phyloP scores from a whole-genome alignment of 2,888 invertebrate species.

The Plutella xylostella region DNA sequence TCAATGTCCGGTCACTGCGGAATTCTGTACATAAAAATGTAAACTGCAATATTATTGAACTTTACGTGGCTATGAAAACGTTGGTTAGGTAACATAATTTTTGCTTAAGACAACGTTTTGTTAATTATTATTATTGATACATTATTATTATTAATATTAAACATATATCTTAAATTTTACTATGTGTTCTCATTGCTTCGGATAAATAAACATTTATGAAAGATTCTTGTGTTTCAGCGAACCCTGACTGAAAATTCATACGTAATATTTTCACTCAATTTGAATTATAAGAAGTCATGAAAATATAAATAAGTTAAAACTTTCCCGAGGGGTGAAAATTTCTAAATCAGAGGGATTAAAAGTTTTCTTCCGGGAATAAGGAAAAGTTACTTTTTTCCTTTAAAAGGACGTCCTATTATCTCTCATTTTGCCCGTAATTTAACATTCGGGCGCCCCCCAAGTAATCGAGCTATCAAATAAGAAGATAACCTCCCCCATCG shows the following conservation, averaged over 20 bases:
- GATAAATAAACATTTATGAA: not conserved
- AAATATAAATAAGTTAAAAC: slow-evolving; percentile 46
- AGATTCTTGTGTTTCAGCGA: not conserved
- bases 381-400: slow-evolving; percentile 41
- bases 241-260: not conserved
- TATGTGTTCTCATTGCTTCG: not conserved
- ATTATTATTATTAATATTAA: slow-evolving; percentile 44
- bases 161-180: slow-evolving; percentile 68
- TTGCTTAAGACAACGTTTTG: slow-evolving; percentile 62
- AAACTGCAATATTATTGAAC: slow-evolving; percentile 2
- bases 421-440: slow-evolving; percentile 67
- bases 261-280: not conserved
- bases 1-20: slow-evolving; percentile 28
- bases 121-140: slow-evolving; percentile 29
- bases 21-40: slow-evolving; percentile 30
- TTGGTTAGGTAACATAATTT: slow-evolving; percentile 62
- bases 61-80: slow-evolving; percentile 32
- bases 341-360: slow-evolving; percentile 54
- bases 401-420: slow-evolving; percentile 61
- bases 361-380: slow-evolving; percentile 48
- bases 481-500: not conserved
- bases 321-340: slow-evolving; percentile 41
- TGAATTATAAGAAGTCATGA: not conserved
- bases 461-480: slow-evolving; percentile 65
- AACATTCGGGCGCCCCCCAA: slow-evolving; percentile 50